These are phyloP conservation scores for Hephaestus fuliginosus DNA, from an alignment of 2,797 vertebrate genomes.

Conservation along the genomic window DNA sequence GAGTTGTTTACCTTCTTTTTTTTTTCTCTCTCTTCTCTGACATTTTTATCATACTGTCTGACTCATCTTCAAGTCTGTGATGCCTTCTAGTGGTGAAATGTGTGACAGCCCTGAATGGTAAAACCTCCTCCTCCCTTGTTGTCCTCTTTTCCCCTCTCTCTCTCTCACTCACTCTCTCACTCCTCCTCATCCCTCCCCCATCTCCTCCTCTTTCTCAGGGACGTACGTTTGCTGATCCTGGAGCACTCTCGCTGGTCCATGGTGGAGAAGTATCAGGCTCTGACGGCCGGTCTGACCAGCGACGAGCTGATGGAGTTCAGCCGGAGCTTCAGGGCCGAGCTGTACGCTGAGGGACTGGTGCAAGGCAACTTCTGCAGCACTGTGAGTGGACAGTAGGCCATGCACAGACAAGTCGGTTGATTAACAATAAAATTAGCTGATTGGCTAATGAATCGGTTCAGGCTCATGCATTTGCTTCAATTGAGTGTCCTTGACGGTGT, in stretches of 20 bases:
- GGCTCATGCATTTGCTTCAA: constrained; percentile 16
- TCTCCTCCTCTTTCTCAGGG: constrained; percentile 78
- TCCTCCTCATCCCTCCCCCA: too few species aligned
- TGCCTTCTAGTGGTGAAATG: constrained; percentile 75
- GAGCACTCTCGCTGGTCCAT: constrained; percentile 94
- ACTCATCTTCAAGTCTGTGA: constrained; percentile 46
- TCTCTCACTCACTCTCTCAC: too few species aligned
- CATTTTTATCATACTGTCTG: constrained; percentile 10
- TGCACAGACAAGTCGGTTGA: constrained; percentile 32
- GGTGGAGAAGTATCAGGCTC: constrained; percentile 92
- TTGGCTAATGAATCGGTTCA: constrained; percentile 34
- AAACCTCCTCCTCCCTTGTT: neutral
- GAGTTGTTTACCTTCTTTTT: constrained; percentile 44
- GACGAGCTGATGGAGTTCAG: constrained; percentile 91
- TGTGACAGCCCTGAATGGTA: constrained; percentile 24
- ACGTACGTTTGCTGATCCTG: constrained; percentile 92
- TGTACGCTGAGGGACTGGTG: constrained; percentile 94
- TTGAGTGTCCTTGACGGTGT: constrained; percentile 31
- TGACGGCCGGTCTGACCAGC: constrained; percentile 88
- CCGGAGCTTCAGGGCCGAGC: constrained; percentile 88
- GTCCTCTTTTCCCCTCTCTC: constrained; percentile 5
- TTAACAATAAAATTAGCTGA: constrained; percentile 37
- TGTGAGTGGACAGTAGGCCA: constrained; percentile 62
- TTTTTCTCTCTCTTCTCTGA: neutral
- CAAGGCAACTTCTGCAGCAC: constrained; percentile 92